phyloP scores from a whole-genome alignment of 2,113 vertebrate species.

The Ctenodactylus gundi region DNA sequence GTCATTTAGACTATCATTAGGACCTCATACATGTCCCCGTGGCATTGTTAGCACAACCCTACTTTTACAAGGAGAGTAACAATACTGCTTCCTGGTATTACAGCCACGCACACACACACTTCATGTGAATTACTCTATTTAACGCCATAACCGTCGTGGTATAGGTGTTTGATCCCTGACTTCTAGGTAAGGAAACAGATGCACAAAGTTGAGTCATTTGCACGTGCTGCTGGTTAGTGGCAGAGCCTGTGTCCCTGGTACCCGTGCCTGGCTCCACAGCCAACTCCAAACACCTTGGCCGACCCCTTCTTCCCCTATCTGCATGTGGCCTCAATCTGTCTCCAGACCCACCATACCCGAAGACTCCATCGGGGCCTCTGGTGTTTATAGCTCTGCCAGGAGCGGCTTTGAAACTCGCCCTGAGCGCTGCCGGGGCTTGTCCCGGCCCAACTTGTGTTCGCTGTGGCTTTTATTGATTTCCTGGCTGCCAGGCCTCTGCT shows the following conservation, averaged over 20 bases:
- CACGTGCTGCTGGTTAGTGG: background rate
- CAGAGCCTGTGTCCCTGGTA: background rate
- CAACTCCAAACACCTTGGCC: background rate
- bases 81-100: rapidly evolving
- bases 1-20: rapidly evolving
- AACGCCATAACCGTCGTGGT: background rate
- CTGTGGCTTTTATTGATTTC: constrained; percentile 58
- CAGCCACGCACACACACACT: rapidly evolving
- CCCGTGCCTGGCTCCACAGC: background rate
- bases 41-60: no score
- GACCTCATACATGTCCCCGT: rapidly evolving
- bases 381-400: background rate
- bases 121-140: rapidly evolving
- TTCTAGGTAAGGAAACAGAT: background rate
- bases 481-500: background rate
- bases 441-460: background rate
- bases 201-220: background rate
- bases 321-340: background rate
- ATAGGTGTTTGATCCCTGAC: background rate
- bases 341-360: background rate
- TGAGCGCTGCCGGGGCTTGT: background rate
- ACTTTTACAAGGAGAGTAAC: background rate
- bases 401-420: background rate
- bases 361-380: background rate
- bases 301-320: background rate